Percentiles rank a stretch among this genome's conserved stretches.
Conservation (phyloP, 2,888 invertebrate species). For the Oligia strigilis region DNA sequence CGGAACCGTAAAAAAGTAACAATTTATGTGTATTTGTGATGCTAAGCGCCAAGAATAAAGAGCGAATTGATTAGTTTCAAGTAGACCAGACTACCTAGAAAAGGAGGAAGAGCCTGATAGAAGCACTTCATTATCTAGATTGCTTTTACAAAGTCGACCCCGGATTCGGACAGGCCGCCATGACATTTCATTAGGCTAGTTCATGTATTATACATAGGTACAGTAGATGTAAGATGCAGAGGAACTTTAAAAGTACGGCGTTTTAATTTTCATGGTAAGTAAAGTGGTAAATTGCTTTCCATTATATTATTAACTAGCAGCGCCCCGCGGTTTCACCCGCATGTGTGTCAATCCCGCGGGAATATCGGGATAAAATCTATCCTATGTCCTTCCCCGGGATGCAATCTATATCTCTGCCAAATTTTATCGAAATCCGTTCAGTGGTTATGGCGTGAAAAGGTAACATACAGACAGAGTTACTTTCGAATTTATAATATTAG, state of each 20-base stretch:
- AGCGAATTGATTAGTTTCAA: conserved; percentile 10
- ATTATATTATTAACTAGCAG: no score
- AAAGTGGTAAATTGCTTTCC: neutral
- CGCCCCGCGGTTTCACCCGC: no score
- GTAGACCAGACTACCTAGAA: conserved; percentile 2
- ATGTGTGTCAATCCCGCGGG: no score
- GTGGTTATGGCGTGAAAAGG: no score
- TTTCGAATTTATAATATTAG: no score
- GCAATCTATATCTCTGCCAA: no score
- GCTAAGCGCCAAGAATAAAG: conserved; percentile 10
- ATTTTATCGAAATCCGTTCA: no score
- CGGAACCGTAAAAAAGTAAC: no score
- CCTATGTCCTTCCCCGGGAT: no score
- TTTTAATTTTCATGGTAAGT: conserved; percentile 9
- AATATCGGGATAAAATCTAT: no score
- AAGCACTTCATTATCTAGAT: conserved; percentile 41
- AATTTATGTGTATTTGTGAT: no score
- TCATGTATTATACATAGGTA: conserved; percentile 24
- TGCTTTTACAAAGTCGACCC: conserved; percentile 21
- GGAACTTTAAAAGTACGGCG: neutral
- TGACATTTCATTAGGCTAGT: conserved; percentile 24
- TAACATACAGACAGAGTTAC: no score
- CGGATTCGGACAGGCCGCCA: conserved; percentile 19
- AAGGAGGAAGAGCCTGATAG: conserved; percentile 5
- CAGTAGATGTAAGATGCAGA: conserved; percentile 21